These are phyloP conservation scores for Agrypnia vestita DNA, from an alignment of 1,140 invertebrate genomes.

Conservation along the genomic window DNA sequence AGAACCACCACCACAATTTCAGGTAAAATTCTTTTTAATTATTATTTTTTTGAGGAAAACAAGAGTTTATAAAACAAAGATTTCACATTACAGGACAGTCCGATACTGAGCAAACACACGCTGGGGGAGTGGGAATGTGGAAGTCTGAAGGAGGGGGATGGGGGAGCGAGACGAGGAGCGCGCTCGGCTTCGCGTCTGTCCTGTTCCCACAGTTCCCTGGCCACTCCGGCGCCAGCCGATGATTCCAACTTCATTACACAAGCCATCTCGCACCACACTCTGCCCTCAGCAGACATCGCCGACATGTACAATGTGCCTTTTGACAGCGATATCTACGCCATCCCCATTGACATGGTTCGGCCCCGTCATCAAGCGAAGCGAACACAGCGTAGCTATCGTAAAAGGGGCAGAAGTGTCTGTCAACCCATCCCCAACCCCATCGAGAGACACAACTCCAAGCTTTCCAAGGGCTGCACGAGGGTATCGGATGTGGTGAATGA, in stretches of 20 bases:
- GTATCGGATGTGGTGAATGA: conserved; percentile 70
- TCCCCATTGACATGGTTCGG: conserved; percentile 84
- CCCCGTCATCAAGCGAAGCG: conserved; percentile 73
- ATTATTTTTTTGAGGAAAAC: background rate
- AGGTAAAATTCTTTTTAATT: conserved; percentile 71
- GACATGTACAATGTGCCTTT: conserved; percentile 90
- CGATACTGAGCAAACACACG: conserved; percentile 40
- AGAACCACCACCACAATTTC: conserved; percentile 86
- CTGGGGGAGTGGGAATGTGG: conserved; percentile 29
- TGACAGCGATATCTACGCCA: conserved; percentile 88
- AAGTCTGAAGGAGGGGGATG: conserved; percentile 59
- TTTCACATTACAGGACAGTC: conserved; percentile 56
- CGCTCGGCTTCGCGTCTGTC: conserved; percentile 83
- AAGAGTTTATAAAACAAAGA: background rate
- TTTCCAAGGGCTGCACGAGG: conserved; percentile 5
- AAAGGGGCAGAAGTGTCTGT: conserved; percentile 75
- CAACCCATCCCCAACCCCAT: conserved; percentile 61
- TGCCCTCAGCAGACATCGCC: conserved; percentile 81
- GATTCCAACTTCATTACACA: conserved; percentile 90
- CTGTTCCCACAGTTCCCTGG: conserved; percentile 86
- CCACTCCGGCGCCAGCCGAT: conserved; percentile 82
- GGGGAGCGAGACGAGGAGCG: conserved; percentile 73
- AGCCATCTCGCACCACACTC: conserved; percentile 86
- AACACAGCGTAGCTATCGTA: conserved; percentile 74
- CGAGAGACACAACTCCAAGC: conserved; percentile 28